Evolutionary conservation across 2,888 invertebrate genomes (phyloP).

Genomic region (Andrena praecox): DNA sequence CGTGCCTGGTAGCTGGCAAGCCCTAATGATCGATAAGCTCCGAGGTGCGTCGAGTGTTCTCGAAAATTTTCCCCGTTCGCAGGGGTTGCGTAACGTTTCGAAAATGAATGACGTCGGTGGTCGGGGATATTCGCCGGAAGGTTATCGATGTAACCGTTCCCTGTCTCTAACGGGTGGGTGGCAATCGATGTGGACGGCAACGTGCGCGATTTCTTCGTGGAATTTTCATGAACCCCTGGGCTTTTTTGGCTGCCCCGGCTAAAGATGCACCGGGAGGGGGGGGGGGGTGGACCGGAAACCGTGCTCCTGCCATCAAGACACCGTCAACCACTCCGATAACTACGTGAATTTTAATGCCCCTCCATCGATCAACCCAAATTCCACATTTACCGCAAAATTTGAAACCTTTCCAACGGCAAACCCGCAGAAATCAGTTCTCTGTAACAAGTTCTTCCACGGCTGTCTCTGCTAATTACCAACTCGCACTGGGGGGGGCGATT

Average conservation of each 20-base stretch:
- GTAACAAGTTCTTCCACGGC: too few relatives aligned
- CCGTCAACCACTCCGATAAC: background rate
- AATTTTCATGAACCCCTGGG: conserved; percentile 64
- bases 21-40: background rate
- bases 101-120: conserved; percentile 67
- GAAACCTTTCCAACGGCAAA: background rate
- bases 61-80: background rate
- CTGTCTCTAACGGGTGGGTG: conserved; percentile 40
- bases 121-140: conserved; percentile 57
- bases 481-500: too few relatives aligned
- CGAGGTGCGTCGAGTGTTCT: background rate
- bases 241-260: conserved; percentile 54
- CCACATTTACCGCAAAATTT: background rate
- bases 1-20: background rate
- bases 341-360: background rate
- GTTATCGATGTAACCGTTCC: conserved; percentile 71
- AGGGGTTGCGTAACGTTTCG: conserved; percentile 52
- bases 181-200: conserved; percentile 66
- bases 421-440: too few relatives aligned
- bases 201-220: conserved; percentile 61
- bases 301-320: background rate
- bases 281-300: background rate
- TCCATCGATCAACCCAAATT: background rate
- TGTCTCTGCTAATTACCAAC: too few relatives aligned
- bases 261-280: background rate